Conservation (phyloP, 2,113 vertebrate genomes). For the Corythornis vintsioides region DNA sequence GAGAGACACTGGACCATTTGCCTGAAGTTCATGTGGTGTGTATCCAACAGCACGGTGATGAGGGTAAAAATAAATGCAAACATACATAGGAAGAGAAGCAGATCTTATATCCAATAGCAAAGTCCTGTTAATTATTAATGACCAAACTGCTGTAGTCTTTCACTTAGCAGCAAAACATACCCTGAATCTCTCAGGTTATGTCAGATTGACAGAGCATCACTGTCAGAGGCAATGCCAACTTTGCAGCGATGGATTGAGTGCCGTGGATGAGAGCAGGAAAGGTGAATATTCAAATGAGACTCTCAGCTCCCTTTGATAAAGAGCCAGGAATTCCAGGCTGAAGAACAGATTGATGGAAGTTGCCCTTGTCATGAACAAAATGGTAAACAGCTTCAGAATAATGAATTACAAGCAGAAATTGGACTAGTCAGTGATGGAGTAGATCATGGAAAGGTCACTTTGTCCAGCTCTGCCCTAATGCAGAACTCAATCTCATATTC, state of each 20-base stretch:
- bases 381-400: conserved; percentile 42
- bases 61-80: background rate
- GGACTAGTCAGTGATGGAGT: background rate
- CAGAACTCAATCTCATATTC: background rate
- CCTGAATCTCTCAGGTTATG: background rate
- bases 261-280: background rate
- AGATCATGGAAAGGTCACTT: background rate
- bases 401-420: conserved; percentile 37
- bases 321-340: conserved; percentile 8
- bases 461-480: background rate
- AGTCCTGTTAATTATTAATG: conserved; percentile 50
- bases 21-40: background rate
- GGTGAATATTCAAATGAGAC: conserved; percentile 23
- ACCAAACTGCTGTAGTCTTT: conserved; percentile 19
- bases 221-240: background rate
- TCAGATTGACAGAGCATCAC: background rate
- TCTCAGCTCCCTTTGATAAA: background rate
- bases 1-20: background rate
- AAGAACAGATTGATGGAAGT: background rate
- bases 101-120: conserved; percentile 11
- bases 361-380: conserved; percentile 27
- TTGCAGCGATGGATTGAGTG: conserved; percentile 9
- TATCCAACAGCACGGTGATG: background rate
- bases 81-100: background rate
- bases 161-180: conserved; percentile 13